Evolutionary conservation across 2,797 vertebrate genomes (phyloP), one percentile per base, ranked within the genome.

Genomic region (Chloroceryle inda): DNA sequence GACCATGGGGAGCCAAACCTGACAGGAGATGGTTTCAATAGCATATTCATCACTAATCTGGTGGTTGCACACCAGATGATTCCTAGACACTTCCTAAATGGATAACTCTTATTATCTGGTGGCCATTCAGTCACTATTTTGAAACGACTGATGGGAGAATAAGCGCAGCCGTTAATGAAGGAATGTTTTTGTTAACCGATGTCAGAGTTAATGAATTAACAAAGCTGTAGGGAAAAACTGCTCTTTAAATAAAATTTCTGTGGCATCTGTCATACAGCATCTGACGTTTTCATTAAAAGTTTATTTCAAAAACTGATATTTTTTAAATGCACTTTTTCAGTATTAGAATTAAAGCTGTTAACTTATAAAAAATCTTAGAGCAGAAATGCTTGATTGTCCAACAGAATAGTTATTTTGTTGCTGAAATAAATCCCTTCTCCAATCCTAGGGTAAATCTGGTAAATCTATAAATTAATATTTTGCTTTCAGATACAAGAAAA

Each of bases 401-500:
- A 11, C 22, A 47, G 9, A 81, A 67, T 7, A 64, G 23, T 67
- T 74, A 21, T 14, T 52, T 92, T 52, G 29, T 62, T 49, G 62
- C 44, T 74, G 53, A 91, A 69, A 88, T n/a, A 72, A 68, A 56
- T 42, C 33, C 29, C 24, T 85, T 92, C 67, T 88, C 47, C 33
- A 53, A 35, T 14, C 56, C 6, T 45, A 45, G 5, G 26, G 26
- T 76, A 37, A 61, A 58, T 61, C 17, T 47, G 56, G 19, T 47
- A 24, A 18, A 23, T 10, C 14, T 66, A 1, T 35, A 47, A 78
- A 29, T 38, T 5, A 77, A 16, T 45, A 11, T 14, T 93, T 84
- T 86, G 47, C 53, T 90, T 88, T 50, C 97, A 99, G 99, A 98
- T n/a, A 97, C 97, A 45, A 95, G 94, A 87, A 87, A 83, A 17